Conservation (phyloP, 1,140 invertebrate genomes). For the Drosophila tristis region DNA sequence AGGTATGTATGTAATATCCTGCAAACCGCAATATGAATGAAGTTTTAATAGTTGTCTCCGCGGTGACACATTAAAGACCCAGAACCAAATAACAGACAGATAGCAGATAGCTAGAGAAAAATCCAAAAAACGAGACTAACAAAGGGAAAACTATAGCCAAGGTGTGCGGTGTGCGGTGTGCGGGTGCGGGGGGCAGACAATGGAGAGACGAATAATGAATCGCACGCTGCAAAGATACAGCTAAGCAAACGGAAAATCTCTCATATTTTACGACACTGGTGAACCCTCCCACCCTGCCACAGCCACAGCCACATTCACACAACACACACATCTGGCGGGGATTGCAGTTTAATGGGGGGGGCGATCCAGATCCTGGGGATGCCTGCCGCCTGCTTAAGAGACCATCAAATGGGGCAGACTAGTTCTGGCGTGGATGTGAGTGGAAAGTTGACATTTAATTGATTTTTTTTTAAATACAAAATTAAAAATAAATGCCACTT, state of each 20-base stretch:
- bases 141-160: conserved; percentile 20
- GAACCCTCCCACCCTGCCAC: neutral
- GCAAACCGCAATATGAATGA: conserved; percentile 59
- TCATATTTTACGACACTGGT: conserved; percentile 35
- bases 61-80: conserved; percentile 60
- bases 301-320: too few relatives aligned
- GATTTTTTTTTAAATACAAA: neutral
- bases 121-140: conserved; percentile 9
- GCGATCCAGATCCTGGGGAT: conserved; percentile 1
- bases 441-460: conserved; percentile 34
- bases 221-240: conserved; percentile 36
- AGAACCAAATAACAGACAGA: conserved; percentile 11
- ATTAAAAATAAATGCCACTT: too few relatives aligned
- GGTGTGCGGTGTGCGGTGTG: too few relatives aligned
- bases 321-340: conserved; percentile 22
- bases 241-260: conserved; percentile 15
- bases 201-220: conserved; percentile 46
- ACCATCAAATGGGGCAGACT: conserved; percentile 15
- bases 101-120: conserved; percentile 7
- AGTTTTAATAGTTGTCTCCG: conserved; percentile 68
- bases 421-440: neutral
- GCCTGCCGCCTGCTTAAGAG: conserved; percentile 30
- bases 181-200: too few relatives aligned
- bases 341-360: conserved; percentile 15
- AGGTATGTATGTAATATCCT: neutral